Conservation (phyloP, 2,888 invertebrate species). For the Cantharis flavilabris region DNA sequence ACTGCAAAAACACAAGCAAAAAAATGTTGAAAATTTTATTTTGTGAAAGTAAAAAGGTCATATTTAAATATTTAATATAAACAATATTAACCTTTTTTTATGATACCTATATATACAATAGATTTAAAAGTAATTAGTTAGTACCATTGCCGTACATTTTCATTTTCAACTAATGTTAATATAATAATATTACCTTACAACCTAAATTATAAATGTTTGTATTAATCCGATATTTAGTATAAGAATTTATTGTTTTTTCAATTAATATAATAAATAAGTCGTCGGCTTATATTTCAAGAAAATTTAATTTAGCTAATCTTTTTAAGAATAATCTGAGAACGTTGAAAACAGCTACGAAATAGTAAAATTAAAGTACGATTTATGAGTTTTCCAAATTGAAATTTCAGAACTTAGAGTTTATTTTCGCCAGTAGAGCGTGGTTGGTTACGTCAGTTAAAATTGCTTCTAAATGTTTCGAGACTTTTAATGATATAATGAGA, state of each 20-base stretch:
- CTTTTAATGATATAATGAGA: conserved; percentile 16
- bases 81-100: too few species aligned
- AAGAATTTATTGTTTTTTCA: conserved; percentile 23
- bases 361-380: conserved; percentile 48
- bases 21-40: too few species aligned
- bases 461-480: conserved; percentile 15
- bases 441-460: conserved; percentile 40
- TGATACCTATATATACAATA: too few species aligned
- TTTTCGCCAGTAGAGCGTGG: conserved; percentile 40
- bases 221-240: conserved; percentile 1
- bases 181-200: too few species aligned
- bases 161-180: too few species aligned
- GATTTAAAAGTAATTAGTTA: too few species aligned
- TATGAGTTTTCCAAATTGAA: conserved; percentile 46
- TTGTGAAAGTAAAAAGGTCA: too few species aligned
- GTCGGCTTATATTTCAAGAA: conserved; percentile 36
- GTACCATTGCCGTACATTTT: too few species aligned
- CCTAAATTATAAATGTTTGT: not conserved
- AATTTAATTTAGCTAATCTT: conserved; percentile 45
- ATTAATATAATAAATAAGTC: conserved; percentile 34
- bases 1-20: too few species aligned
- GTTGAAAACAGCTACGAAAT: conserved; percentile 35
- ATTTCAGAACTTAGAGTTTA: conserved; percentile 41
- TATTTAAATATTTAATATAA: too few species aligned
- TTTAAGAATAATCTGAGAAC: conserved; percentile 38